Conservation (phyloP, 2,888 invertebrate species). For the Uloborus plumipes region DNA sequence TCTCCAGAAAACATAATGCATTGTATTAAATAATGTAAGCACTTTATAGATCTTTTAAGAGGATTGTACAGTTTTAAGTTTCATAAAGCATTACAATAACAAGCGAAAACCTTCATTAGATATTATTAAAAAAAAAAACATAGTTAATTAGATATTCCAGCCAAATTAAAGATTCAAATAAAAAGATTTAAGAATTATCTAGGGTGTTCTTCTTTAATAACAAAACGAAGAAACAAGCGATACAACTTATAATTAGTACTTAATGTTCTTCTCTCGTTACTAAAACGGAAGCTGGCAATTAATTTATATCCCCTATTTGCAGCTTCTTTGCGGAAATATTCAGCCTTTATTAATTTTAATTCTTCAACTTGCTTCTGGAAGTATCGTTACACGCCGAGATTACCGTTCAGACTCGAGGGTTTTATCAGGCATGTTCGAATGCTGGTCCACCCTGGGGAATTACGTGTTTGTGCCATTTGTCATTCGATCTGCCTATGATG, state of each 20-base stretch:
- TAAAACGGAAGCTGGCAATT: constrained; percentile 33
- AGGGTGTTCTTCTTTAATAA: constrained; percentile 17
- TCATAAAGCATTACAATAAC: no score
- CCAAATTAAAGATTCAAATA: no score
- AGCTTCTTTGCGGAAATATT: constrained; percentile 25
- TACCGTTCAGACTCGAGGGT: background rate
- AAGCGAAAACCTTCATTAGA: no score
- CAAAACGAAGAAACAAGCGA: constrained; percentile 34
- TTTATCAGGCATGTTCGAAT: no score
- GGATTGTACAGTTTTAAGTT: no score
- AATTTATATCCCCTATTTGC: constrained; percentile 36
- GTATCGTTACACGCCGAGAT: constrained; percentile 27
- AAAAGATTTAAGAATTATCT: no score
- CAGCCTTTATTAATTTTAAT: constrained; percentile 27
- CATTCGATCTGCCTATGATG: constrained; percentile 12
- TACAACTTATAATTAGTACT: constrained; percentile 51
- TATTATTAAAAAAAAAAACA: no score
- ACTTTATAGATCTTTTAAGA: no score
- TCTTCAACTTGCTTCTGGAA: constrained; percentile 13
- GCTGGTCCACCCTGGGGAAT: constrained; percentile 12
- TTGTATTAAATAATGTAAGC: no score
- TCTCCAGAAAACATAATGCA: no score
- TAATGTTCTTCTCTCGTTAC: constrained; percentile 31
- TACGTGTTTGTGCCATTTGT: constrained; percentile 4
- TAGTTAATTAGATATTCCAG: no score